Evolutionary conservation across 1,140 invertebrate genomes (phyloP).

Genomic region (Pentalonia nigronervosa): DNA sequence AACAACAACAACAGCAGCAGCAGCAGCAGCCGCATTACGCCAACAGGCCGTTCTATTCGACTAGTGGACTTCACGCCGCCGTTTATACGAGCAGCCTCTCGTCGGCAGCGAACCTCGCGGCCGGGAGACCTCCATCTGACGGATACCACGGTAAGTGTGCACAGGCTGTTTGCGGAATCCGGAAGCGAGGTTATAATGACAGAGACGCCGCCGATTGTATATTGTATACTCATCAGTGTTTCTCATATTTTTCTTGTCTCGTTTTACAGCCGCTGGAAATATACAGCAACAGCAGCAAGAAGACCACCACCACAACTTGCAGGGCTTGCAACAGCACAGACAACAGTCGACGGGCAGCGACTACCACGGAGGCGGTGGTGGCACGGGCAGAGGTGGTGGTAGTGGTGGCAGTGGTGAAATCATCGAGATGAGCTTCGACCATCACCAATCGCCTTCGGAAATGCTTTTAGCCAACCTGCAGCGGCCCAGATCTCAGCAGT

Average conservation of each 20-base stretch:
- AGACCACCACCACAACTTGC: slow-evolving; percentile 13
- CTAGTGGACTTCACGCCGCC: slow-evolving; percentile 25
- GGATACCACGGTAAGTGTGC: slow-evolving; percentile 34
- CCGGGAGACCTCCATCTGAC: slow-evolving; percentile 23
- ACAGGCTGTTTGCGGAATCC: too few species aligned
- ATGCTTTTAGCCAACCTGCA: slow-evolving; percentile 48
- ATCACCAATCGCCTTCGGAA: slow-evolving; percentile 46
- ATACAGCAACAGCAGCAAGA: slow-evolving; percentile 3
- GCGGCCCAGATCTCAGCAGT: slow-evolving; percentile 55
- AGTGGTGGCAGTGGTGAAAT: slow-evolving; percentile 59
- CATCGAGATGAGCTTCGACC: slow-evolving; percentile 35
- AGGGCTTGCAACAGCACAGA: slow-evolving; percentile 23
- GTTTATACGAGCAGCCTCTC: slow-evolving; percentile 33
- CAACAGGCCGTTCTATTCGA: slow-evolving; percentile 51
- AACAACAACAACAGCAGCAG: slow-evolving; percentile 64
- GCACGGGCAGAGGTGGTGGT: slow-evolving; percentile 59
- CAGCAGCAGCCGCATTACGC: slow-evolving; percentile 64
- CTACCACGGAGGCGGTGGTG: neutral
- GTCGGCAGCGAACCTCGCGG: neutral
- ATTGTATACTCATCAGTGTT: neutral
- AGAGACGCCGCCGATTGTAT: neutral
- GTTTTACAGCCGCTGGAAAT: neutral
- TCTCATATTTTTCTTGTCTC: neutral
- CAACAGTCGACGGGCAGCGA: slow-evolving; percentile 28
- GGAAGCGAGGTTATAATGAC: too few species aligned